phyloP scores from a whole-genome alignment of 2,888 invertebrate species.

The Chirona hameri region DNA sequence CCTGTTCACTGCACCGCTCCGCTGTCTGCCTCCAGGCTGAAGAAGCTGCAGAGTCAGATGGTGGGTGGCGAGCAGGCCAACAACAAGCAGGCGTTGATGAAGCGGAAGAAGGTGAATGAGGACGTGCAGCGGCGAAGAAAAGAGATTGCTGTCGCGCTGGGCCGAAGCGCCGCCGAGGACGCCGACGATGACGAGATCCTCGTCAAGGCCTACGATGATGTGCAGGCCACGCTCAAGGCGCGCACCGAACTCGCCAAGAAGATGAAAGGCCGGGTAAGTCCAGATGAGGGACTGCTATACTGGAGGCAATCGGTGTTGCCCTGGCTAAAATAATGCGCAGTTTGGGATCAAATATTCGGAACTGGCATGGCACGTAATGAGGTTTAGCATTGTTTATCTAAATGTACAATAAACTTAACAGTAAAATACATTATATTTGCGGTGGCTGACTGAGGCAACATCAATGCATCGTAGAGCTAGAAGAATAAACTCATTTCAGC shows the following conservation, averaged over 20 bases:
- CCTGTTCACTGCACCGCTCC: neutral
- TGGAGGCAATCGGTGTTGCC: no score
- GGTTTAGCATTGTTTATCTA: no score
- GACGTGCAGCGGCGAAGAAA: constrained; percentile 65
- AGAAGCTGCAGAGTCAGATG: constrained; percentile 66
- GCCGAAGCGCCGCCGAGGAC: constrained; percentile 53
- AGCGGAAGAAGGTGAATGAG: constrained; percentile 63
- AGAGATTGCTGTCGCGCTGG: constrained; percentile 62
- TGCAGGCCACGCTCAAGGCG: constrained; percentile 69
- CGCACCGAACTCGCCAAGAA: constrained; percentile 64
- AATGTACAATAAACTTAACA: no score
- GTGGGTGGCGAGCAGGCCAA: constrained; percentile 74
- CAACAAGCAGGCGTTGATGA: constrained; percentile 66
- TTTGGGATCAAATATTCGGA: no score
- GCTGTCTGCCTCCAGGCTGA: constrained; percentile 48
- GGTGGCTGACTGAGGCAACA: no score
- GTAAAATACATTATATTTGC: no score
- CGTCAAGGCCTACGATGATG: constrained; percentile 67
- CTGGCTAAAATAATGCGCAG: no score
- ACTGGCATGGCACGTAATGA: no score
- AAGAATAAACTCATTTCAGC: no score
- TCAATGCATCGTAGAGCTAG: no score
- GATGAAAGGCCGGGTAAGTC: constrained; percentile 59
- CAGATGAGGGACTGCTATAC: no score
- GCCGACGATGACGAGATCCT: constrained; percentile 70